Evolutionary conservation across 1,140 invertebrate genomes (phyloP), one percentile per base, ranked within the genome.

Genomic region (Apis laboriosa): DNA sequence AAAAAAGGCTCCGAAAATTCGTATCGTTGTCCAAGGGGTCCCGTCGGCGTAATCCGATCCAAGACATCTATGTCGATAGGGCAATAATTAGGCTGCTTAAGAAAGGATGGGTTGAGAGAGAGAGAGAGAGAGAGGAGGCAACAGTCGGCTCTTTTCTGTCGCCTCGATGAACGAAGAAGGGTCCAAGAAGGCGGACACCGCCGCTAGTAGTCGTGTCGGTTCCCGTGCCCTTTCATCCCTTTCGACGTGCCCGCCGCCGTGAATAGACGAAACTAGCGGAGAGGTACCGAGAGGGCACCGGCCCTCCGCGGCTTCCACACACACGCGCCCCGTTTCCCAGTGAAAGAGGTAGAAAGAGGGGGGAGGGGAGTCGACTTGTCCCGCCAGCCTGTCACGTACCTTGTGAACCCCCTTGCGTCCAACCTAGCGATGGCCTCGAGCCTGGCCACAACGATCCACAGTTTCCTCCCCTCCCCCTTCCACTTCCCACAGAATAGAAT

Each of bases 1-100:
- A 49, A 49, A 49, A 75, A 55, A 49, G 66, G 28, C 9, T 28
- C 67, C 66, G 66, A 72, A 63, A 83, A 71, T 55, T 78, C 75
- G 66, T 58, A 78, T 71, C 75, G 76, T 72, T 72, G 80, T 56
- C 51, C 67, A 15, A 78, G 53, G 67, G 55, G 51, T 15, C 55
- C 74, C 9, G 81, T 71, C 77, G 83, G 83, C 73, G 91, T 92
- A 92, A 92, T 90, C 88, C 90, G 91, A 92, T 88, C 90, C 90
- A 77, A 90, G 91, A 90, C 91, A 88, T 90, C 88, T 85, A 80
- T 89, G 90, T 90, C 91, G 91, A 92, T 92, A 92, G 90, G 88
- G 90, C 88, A 92, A 90, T 92, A 92, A 92, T 92, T 92, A 92
- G 91, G 91, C 91, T 90, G 91, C 89, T 92, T 87, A 84, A 86